A percentile compares a stretch with the other conserved stretches of the same genome.
Evolutionary conservation across 2,888 invertebrate genomes (phyloP).

Genomic region (Eurois occulta): DNA sequence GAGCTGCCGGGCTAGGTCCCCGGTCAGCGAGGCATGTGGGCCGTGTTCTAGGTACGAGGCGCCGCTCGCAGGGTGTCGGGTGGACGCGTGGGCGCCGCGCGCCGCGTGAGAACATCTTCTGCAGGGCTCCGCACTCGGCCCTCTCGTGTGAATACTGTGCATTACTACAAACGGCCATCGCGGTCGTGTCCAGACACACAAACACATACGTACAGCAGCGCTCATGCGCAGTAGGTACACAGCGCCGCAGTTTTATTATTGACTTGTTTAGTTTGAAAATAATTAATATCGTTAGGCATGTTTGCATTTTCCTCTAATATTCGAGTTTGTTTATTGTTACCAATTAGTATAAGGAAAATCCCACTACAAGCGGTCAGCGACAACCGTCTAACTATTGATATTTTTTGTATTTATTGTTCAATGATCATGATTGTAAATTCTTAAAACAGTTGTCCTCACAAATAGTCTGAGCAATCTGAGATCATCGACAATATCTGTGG

Average conservation of each 20-base stretch:
- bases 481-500: neutral
- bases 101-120: conserved; percentile 52
- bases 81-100: conserved; percentile 47
- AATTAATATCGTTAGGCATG: conserved; percentile 67
- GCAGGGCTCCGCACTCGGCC: conserved; percentile 22
- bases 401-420: conserved; percentile 29
- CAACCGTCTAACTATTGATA: conserved; percentile 42
- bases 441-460: neutral
- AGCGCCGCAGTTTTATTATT: conserved; percentile 59
- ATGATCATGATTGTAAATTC: conserved; percentile 5
- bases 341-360: conserved; percentile 75
- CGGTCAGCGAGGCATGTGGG: neutral
- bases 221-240: conserved; percentile 40
- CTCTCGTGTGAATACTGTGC: conserved; percentile 1
- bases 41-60: neutral
- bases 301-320: conserved; percentile 72
- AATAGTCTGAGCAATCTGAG: neutral
- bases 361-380: conserved; percentile 45
- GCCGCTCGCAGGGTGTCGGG: conserved; percentile 43
- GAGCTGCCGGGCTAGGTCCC: neutral
- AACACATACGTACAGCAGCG: neutral
- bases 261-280: conserved; percentile 65
- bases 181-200: neutral
- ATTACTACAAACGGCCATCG: neutral
- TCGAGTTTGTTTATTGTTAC: conserved; percentile 71